Evolutionary conservation across 2,888 invertebrate species (phyloP).

Genomic region (Steinernema hermaphroditum): DNA sequence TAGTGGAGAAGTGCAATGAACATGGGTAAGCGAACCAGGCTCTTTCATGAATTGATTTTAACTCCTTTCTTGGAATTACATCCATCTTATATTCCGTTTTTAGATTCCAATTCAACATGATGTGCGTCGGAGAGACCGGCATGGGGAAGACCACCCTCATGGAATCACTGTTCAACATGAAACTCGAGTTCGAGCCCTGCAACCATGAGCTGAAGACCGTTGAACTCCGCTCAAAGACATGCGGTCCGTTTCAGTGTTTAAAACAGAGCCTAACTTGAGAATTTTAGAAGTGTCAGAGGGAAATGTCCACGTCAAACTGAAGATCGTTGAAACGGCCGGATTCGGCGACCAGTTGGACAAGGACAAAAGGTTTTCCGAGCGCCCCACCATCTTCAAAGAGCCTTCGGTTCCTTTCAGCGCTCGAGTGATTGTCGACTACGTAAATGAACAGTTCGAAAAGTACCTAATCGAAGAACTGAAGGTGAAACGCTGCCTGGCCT

Average conservation of each 20-base stretch:
- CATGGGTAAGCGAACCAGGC: constrained; percentile 73
- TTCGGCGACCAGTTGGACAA: constrained; percentile 99
- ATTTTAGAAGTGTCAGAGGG: constrained; percentile 70
- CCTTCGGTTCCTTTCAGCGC: constrained; percentile 75
- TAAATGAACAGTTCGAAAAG: constrained; percentile 94
- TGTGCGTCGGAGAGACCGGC: constrained; percentile 98
- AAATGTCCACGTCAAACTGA: constrained; percentile 74
- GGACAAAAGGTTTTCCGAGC: constrained; percentile 75
- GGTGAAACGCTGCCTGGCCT: constrained; percentile 85
- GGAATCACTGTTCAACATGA: constrained; percentile 97
- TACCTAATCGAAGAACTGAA: constrained; percentile 91
- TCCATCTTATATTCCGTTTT: constrained; percentile 32
- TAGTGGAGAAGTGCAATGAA: constrained; percentile 94
- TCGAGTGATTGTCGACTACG: constrained; percentile 95
- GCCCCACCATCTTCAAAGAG: too few relatives aligned
- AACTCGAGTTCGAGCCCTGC: constrained; percentile 84
- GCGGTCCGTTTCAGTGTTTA: constrained; percentile 69
- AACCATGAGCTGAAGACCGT: constrained; percentile 94
- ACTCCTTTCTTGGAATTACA: too few relatives aligned
- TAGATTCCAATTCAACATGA: constrained; percentile 90
- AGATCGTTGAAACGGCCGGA: constrained; percentile 96
- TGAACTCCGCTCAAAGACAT: constrained; percentile 79
- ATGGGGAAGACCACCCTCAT: constrained; percentile 96
- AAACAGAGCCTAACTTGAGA: background rate
- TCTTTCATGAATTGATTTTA: too few relatives aligned